These are phyloP conservation scores for Protonibea diacanthus DNA, from an alignment of 2,797 vertebrate species.

Conservation along the genomic window DNA sequence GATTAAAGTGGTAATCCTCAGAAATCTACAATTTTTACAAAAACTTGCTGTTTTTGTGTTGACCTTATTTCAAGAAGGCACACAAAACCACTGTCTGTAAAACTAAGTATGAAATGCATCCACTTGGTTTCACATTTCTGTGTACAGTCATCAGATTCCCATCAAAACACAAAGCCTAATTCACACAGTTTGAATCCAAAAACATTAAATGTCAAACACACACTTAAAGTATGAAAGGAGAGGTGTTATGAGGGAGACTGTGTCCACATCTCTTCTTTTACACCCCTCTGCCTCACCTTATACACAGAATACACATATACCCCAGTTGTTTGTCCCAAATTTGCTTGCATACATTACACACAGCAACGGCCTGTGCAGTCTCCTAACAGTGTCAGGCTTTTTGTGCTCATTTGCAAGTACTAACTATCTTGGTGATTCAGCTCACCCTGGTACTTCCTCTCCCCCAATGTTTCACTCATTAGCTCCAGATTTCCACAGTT, in stretches of 20 bases:
- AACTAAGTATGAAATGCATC: background rate
- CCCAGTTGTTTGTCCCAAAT: background rate
- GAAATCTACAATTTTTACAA: background rate
- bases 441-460: constrained; percentile 44
- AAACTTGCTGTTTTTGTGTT: background rate
- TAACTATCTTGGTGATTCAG: constrained; percentile 44
- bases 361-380: constrained; percentile 1
- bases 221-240: background rate
- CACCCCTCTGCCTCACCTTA: background rate
- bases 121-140: constrained; percentile 7
- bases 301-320: background rate
- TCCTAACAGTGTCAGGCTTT: constrained; percentile 14
- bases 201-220: background rate
- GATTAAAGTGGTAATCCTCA: background rate
- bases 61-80: background rate
- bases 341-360: background rate
- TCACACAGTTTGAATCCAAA: background rate
- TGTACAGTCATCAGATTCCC: background rate
- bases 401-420: constrained; percentile 54
- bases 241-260: no score
- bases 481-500: constrained; percentile 64
- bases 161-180: background rate
- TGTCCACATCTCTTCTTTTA: background rate
- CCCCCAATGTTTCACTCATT: constrained; percentile 58
- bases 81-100: background rate